These are phyloP conservation scores for Peromyscus nudipes DNA, from an alignment of 2,797 vertebrate species.

Conservation along the genomic window DNA sequence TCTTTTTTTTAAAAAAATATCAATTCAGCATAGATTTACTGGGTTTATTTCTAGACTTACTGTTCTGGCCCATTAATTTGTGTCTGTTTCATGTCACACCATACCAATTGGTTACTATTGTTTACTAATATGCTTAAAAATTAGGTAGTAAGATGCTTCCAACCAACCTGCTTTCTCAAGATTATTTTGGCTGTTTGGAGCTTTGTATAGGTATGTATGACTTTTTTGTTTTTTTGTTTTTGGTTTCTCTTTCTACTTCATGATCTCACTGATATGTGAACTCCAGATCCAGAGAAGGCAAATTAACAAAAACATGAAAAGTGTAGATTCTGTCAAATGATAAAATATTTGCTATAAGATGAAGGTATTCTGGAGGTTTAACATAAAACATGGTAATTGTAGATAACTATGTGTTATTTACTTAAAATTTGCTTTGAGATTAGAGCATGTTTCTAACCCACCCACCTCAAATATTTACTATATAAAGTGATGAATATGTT, in stretches of 20 bases:
- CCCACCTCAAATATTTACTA: neutral
- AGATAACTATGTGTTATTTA: neutral
- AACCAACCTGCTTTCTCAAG: neutral
- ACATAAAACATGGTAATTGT: neutral
- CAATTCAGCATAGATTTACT: no score
- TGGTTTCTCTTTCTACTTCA: no score
- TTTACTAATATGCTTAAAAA: neutral
- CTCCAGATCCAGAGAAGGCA: neutral
- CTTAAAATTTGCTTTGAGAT: neutral
- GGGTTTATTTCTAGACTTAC: no score
- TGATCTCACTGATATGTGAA: neutral
- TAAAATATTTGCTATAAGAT: neutral
- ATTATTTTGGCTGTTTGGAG: neutral
- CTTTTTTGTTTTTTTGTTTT: neutral
- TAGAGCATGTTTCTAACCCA: neutral
- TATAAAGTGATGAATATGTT: neutral
- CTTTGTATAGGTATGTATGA: neutral
- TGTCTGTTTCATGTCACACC: neutral
- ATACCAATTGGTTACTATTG: neutral
- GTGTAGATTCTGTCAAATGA: neutral
- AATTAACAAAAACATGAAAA: neutral
- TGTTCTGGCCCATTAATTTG: neutral
- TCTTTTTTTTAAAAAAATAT: neutral
- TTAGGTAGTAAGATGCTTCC: neutral
- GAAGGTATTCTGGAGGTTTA: neutral